Percentiles rank a stretch among this genome's conserved stretches.
Evolutionary conservation across 2,797 vertebrate species (phyloP).

Genomic region (Acomys russatus): DNA sequence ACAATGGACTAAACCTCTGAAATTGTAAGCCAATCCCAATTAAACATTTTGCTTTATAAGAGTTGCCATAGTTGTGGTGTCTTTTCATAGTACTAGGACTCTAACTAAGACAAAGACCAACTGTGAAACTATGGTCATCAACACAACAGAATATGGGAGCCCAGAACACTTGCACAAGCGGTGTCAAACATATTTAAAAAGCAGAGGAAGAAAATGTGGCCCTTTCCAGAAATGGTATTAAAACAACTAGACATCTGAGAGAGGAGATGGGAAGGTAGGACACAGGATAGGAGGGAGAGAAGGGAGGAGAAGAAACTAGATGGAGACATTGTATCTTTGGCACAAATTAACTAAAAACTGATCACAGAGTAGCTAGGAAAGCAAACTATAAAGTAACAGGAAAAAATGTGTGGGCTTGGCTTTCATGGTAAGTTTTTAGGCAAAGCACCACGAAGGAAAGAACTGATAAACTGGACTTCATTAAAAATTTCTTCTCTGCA

Average conservation of each 20-base stretch:
- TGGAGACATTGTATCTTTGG: not conserved
- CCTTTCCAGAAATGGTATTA: not conserved
- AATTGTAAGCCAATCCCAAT: not conserved
- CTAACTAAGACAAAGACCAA: not conserved
- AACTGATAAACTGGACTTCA: not conserved
- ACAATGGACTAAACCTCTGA: not conserved
- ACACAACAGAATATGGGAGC: not conserved
- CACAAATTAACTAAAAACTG: not conserved
- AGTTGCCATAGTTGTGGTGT: not conserved
- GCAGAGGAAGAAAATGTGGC: not conserved
- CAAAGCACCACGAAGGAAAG: not conserved
- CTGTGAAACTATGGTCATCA: not conserved
- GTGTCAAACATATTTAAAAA: not conserved
- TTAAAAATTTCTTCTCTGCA: not conserved
- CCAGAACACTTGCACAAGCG: not conserved
- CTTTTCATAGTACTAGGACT: not conserved
- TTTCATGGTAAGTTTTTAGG: not conserved
- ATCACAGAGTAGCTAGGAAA: not conserved
- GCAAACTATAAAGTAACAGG: not conserved
- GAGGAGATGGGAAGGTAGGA: not conserved
- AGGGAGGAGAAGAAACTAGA: not conserved
- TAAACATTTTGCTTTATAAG: not conserved
- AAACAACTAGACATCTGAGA: not conserved
- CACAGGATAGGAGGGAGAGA: accelerated
- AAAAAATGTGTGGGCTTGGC: not conserved